Base-by-base conservation (phyloP, 2,113 vertebrate species). In the Daphoenositta chrysoptera region DNA sequence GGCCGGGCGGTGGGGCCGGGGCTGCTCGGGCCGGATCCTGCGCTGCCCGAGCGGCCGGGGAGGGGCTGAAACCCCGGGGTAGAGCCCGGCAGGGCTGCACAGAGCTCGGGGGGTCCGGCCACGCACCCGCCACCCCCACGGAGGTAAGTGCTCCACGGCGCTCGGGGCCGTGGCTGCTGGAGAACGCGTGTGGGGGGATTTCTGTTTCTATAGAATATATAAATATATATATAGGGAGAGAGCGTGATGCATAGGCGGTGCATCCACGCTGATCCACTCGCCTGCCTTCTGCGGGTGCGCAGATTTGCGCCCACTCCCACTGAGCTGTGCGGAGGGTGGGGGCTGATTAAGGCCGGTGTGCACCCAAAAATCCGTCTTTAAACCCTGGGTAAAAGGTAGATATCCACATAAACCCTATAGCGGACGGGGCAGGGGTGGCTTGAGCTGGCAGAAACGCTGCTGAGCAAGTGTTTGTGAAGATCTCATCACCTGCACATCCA, bases 391-490 rank as follows among this genome's bases (percentile, higher is more conserved):
- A 7, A 47, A 40, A 33, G 0, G 17, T 15, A 8, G 70, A 57
- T 39, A 39, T 19, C 39, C 6, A 1, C 2, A 1, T 6, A 12
- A 61, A 69, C 12, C 26, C 40, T 1, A 0, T 0, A 10, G 47
- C 0, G 63, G 71, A 10, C 1, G 42, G 58, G 28, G 37, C 45
- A 19, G 12, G 17, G 40, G 0, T 1, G 77, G 40, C 11, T 15
- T 1, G 71, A 15, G 3, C 53, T 10, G 21, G 75, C 23, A 7
- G 3, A 9, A 64, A 3, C 5, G 31, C 47, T 14, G 18, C 2
- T 12, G 66, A 5, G 80, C 18, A 2, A 23, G 79, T 5, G 80
- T 39, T 37, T 11, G 6, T 2, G 19, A 7, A 1, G 37, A 1
- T 26, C 44, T 47, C 47, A 0, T 12, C 28, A 39, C 16, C 83